phyloP scores from a whole-genome alignment of 1,140 invertebrate species.

The Magallana ariakensis region DNA sequence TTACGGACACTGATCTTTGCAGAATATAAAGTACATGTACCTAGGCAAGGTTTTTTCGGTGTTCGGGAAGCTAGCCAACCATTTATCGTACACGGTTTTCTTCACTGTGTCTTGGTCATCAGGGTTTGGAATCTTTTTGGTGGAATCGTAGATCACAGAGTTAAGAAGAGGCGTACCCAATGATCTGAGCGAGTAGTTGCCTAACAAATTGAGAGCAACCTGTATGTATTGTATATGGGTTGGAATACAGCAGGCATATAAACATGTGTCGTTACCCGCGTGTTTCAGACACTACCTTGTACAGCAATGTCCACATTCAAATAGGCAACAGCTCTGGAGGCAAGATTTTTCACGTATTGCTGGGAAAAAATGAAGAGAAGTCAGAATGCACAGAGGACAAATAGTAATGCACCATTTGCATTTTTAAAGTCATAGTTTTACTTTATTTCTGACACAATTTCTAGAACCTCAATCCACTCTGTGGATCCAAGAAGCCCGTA shows the following conservation, averaged over 20 bases:
- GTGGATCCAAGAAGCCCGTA: constrained; percentile 70
- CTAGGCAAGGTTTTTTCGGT: background rate
- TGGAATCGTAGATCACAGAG: constrained; percentile 52
- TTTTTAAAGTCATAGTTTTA: too few species aligned
- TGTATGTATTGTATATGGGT: background rate
- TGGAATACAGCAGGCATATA: too few species aligned
- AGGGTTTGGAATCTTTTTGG: constrained; percentile 73
- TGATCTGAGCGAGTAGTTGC: constrained; percentile 56
- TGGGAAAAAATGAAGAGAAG: constrained; percentile 46
- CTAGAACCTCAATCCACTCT: constrained; percentile 72
- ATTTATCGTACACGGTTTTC: constrained; percentile 76
- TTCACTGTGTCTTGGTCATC: constrained; percentile 65
- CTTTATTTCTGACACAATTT: too few species aligned
- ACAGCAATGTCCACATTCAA: constrained; percentile 76
- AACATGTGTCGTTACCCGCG: too few species aligned
- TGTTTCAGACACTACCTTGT: constrained; percentile 55
- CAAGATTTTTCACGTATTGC: constrained; percentile 72
- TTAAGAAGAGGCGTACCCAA: constrained; percentile 60
- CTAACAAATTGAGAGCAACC: constrained; percentile 40
- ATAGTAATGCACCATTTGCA: too few species aligned
- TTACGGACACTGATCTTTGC: background rate
- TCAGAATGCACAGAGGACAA: too few species aligned
- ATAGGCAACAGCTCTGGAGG: constrained; percentile 71
- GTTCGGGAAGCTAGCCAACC: constrained; percentile 45
- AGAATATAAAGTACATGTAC: background rate